Percentiles rank a stretch among this genome's conserved stretches.
Evolutionary conservation across 2,888 invertebrate species (phyloP).

Genomic region (Acanthosepion esculentum): DNA sequence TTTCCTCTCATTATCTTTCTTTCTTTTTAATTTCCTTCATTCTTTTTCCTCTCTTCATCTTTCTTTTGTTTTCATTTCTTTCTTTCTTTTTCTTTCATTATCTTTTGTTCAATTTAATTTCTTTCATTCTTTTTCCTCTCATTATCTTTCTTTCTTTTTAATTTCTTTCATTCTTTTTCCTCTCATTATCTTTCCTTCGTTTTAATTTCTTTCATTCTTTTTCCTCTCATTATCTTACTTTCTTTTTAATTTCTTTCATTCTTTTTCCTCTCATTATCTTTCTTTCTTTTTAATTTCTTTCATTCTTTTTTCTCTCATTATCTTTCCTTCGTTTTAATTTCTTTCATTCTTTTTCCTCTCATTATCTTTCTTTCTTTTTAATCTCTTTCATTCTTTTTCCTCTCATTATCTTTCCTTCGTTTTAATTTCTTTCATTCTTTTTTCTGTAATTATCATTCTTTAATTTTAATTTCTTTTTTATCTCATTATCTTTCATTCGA

Average conservation of each 20-base stretch:
- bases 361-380: too few species aligned
- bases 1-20: background rate
- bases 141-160: background rate
- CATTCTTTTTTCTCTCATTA: background rate
- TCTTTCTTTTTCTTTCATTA: too few species aligned
- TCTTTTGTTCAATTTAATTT: background rate
- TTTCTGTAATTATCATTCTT: too few species aligned
- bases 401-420: too few species aligned
- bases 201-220: too few species aligned
- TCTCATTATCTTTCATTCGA: too few species aligned
- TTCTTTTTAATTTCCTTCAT: too few species aligned
- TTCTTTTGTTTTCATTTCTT: background rate
- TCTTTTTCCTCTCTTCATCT: too few species aligned
- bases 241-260: background rate
- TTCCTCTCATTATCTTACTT: background rate
- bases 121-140: background rate
- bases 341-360: background rate
- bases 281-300: background rate
- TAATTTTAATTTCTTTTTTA: background rate
- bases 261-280: background rate
- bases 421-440: background rate
- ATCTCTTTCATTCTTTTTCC: background rate
- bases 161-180: background rate
- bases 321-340: background rate
- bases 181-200: background rate